Conservation (phyloP, 1,140 invertebrate genomes). For the Propsilocerus akamusi region DNA sequence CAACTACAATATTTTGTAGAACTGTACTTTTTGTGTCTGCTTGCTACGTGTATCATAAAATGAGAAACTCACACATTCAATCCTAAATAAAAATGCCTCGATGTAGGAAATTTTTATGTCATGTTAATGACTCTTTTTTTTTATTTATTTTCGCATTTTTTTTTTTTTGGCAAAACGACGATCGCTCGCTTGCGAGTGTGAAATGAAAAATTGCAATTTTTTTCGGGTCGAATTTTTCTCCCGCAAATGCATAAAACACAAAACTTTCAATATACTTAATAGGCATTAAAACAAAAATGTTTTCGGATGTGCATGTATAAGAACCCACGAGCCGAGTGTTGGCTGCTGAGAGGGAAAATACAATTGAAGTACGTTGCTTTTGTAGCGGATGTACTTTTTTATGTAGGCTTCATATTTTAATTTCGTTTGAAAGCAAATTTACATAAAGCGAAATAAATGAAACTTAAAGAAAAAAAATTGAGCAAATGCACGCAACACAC, state of each 20-base stretch:
- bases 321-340: background rate
- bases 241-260: background rate
- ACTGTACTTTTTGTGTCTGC: constrained; percentile 1
- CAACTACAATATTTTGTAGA: background rate
- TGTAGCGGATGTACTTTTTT: background rate
- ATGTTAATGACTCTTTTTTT: constrained; percentile 4
- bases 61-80: background rate
- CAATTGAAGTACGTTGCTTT: background rate
- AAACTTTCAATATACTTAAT: background rate
- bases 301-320: background rate
- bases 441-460: background rate
- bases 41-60: constrained; percentile 2
- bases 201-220: background rate
- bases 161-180: constrained; percentile 1
- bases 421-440: background rate
- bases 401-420: background rate
- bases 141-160: constrained; percentile 3
- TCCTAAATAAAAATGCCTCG: constrained; percentile 2
- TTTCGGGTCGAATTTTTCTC: too few species aligned
- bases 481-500: background rate
- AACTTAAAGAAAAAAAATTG: background rate
- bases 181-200: background rate
- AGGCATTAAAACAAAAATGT: background rate
- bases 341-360: background rate
- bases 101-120: constrained; percentile 3